Base-by-base conservation (phyloP, 2,113 vertebrate genomes). In the Poeciliopsis retropinna region DNA sequence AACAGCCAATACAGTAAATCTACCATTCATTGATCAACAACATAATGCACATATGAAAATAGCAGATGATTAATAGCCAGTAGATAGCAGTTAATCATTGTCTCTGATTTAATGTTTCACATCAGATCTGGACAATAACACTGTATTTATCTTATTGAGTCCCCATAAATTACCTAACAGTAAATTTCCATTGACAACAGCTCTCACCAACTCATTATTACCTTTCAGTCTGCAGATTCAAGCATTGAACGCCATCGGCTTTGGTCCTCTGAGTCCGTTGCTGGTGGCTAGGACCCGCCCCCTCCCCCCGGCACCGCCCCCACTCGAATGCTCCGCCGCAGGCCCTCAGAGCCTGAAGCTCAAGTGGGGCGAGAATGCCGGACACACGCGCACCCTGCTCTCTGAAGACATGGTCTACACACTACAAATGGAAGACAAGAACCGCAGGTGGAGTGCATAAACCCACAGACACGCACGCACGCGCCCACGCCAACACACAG, bases 301-400 rank as follows among this genome's bases (percentile, higher is more conserved):
- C 0, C 92, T 98, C 28, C 98, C 98, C 9, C 98, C 98, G 0
- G 91, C 93, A 60, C 97, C 98, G 70, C 98, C 98, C 31, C 95
- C 96, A 67, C 93, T 99, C 5, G 98, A 99, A 68, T 99, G 98
- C 82, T 94, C 96, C 2, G 97, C 97, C 0, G 94, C 96, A 0
- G 98, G 98, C 73, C 98, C 98, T 14, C 98, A 99, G 94, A 99
- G 98, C 89, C 95, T 99, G 78, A 98, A 98, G 92, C 94, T 99
- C 51, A 98, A 97, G 44, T 99, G 98, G 98, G 97, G 96, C 1
- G 98, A 99, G 72, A 95, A 96, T 71, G 94, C 86, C 64, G 84
- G 88, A 82, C 92, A 93, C 85, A 86, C 95, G 60, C 96, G 94
- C 30, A 88, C 90, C 31, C 95, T 96, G 0, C 32, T 95, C 19